A percentile compares a stretch with the other conserved stretches of the same genome.
These are phyloP conservation scores for Columba janthina DNA, from an alignment of 2,113 vertebrate species.

Conservation along the genomic window DNA sequence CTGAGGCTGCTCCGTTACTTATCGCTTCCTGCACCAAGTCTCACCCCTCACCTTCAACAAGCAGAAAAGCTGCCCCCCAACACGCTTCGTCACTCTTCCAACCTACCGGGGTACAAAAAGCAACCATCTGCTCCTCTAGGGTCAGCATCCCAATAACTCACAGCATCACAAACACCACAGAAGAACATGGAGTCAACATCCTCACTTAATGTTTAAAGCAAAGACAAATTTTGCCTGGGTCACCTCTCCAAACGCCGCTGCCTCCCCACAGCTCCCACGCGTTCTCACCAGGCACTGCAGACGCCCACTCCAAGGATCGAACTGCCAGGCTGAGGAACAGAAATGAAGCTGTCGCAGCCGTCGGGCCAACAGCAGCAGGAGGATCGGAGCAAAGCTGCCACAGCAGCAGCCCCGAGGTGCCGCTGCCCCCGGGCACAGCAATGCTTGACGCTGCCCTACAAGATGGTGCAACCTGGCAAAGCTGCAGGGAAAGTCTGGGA, in stretches of 20 bases:
- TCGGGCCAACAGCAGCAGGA: not conserved
- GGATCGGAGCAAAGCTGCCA: not conserved
- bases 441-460: not conserved
- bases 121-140: not conserved
- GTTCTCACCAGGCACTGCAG: not conserved
- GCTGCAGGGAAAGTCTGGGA: not conserved
- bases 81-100: accelerated
- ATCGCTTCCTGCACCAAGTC: not conserved
- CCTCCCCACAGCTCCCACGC: not conserved
- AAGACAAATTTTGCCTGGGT: not conserved
- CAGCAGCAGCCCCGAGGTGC: not conserved
- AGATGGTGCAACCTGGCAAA: not conserved
- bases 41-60: not conserved
- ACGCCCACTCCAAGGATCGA: not conserved
- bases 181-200: not conserved
- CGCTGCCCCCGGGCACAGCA: accelerated
- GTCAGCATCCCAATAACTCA: not conserved
- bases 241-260: accelerated
- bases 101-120: not conserved
- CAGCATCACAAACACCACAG: not conserved
- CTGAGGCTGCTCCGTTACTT: not conserved
- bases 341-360: not conserved
- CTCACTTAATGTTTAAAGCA: not conserved
- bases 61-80: not conserved
- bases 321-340: not conserved